Evolutionary conservation across 2,113 vertebrate species (phyloP).

Genomic region (Dromas ardeola): DNA sequence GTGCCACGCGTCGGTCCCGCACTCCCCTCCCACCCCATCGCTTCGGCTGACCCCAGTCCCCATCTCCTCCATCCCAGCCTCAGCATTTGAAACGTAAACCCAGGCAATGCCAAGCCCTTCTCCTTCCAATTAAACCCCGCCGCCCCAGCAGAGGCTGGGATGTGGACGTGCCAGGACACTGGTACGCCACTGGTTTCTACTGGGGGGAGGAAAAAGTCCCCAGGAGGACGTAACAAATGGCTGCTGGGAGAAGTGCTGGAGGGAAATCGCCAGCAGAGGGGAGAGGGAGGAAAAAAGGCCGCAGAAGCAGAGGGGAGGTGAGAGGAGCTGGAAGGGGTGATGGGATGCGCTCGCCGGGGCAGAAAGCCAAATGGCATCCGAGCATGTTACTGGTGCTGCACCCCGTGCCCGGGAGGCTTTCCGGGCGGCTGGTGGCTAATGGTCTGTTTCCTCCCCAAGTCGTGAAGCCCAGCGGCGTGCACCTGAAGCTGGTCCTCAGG

Average conservation of each 20-base stretch:
- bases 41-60: background rate
- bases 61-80: background rate
- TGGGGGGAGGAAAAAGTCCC: background rate
- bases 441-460: conserved; percentile 69
- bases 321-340: no score
- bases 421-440: background rate
- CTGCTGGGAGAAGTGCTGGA: background rate
- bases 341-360: fast-evolving
- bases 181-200: background rate
- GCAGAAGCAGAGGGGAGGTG: no score
- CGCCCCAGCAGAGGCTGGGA: background rate
- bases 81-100: background rate
- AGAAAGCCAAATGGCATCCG: fast-evolving
- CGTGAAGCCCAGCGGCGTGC: conserved; percentile 95
- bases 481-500: conserved; percentile 92
- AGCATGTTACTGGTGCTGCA: fast-evolving
- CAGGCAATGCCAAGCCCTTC: background rate
- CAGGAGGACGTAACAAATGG: background rate
- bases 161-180: background rate
- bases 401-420: fast-evolving
- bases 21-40: fast-evolving
- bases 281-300: background rate
- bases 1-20: background rate
- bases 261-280: background rate
- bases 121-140: background rate